phyloP scores from a whole-genome alignment of 2,888 invertebrate species.

The Polydrusus cervinus region DNA sequence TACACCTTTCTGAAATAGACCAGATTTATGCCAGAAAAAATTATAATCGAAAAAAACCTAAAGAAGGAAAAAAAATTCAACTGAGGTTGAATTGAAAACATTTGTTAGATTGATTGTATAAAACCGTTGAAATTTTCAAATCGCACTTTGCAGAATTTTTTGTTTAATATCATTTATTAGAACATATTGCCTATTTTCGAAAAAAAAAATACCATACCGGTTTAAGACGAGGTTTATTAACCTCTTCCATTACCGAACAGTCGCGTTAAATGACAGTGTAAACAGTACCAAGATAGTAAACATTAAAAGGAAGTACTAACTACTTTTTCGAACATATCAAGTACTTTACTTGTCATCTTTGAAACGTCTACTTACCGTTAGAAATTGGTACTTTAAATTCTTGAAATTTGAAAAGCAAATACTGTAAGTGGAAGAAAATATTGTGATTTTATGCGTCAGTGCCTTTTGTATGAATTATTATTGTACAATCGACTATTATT shows the following conservation, averaged over 20 bases:
- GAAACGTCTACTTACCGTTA: slow-evolving; percentile 44
- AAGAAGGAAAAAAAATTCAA: too few species aligned
- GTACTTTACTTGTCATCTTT: slow-evolving; percentile 51
- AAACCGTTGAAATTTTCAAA: too few species aligned
- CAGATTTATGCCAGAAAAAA: too few species aligned
- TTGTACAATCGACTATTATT: too few species aligned
- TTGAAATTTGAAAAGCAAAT: slow-evolving; percentile 11
- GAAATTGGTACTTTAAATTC: slow-evolving; percentile 18
- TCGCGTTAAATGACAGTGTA: slow-evolving; percentile 48
- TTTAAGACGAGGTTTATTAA: slow-evolving; percentile 45
- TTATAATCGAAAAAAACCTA: too few species aligned
- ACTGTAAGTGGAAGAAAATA: slow-evolving; percentile 3
- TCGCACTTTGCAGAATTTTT: too few species aligned
- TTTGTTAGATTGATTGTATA: too few species aligned
- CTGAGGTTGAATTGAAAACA: too few species aligned
- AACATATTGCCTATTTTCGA: background rate
- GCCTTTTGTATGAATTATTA: background rate
- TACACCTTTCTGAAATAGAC: too few species aligned
- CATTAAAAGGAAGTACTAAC: slow-evolving; percentile 52
- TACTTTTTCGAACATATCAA: slow-evolving; percentile 43
- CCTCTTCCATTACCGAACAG: slow-evolving; percentile 44
- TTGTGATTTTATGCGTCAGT: background rate
- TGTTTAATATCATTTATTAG: too few species aligned
- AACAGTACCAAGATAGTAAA: slow-evolving; percentile 50
- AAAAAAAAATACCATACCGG: background rate